Evolutionary conservation across 1,140 invertebrate species (phyloP).

Genomic region (Galleria mellonella): DNA sequence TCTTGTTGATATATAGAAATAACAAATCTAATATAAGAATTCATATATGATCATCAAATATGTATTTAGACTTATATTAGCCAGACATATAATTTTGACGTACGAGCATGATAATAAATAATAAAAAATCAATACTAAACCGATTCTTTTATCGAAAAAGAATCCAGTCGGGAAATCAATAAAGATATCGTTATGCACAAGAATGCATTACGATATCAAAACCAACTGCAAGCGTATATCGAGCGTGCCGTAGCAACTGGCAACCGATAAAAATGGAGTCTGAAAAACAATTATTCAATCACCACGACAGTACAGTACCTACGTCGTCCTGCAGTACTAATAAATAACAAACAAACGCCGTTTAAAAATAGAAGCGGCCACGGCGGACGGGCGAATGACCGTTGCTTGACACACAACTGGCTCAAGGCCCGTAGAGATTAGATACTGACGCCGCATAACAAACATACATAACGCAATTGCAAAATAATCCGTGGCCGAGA

Average conservation of each 20-base stretch:
- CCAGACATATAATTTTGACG: constrained; percentile 1
- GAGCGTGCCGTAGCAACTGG: neutral
- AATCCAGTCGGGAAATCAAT: too few species aligned
- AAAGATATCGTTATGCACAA: too few species aligned
- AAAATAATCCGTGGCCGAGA: constrained; percentile 28
- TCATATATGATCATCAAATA: too few species aligned
- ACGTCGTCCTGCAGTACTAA: constrained; percentile 29
- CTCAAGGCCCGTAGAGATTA: constrained; percentile 67
- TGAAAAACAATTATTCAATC: constrained; percentile 51
- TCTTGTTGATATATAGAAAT: too few species aligned
- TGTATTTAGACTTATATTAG: too few species aligned
- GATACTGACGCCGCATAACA: constrained; percentile 62
- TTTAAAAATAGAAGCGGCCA: constrained; percentile 60
- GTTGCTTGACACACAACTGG: constrained; percentile 67
- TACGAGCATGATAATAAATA: neutral
- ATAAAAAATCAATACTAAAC: neutral
- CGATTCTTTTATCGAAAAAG: too few species aligned
- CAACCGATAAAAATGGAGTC: constrained; percentile 3
- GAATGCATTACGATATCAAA: neutral
- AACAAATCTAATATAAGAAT: too few species aligned
- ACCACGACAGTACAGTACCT: constrained; percentile 27
- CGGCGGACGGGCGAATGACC: constrained; percentile 60
- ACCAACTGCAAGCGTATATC: too few species aligned
- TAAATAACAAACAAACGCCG: constrained; percentile 66
- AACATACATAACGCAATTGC: constrained; percentile 52